Base-by-base conservation (phyloP, 1,140 invertebrate genomes). In the Heliconius himera region DNA sequence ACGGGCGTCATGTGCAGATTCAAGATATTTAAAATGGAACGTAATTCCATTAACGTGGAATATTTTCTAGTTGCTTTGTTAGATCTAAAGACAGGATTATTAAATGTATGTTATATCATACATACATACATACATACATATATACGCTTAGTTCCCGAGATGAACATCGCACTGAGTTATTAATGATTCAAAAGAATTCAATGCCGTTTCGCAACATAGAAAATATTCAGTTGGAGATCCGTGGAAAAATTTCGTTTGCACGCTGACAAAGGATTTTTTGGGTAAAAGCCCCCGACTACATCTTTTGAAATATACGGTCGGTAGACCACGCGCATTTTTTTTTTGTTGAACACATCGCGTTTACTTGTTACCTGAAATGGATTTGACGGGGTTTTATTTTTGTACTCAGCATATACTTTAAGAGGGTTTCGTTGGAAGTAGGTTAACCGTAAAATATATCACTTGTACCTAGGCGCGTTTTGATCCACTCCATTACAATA, bases 191-290 rank as follows among this genome's bases (percentile, higher is more conserved):
- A 81, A 77, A 74, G 72, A 77, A 49, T 76, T 74, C 73, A 77
- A 76, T 76, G 71, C 72, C 51, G 49, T 76, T 70, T 75, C 33
- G 49, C 29, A 74, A 77, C 79, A 77, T 56, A 20, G 79, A 77
- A 77, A 80, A 79, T 71, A 38, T 78, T 74, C 77, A 72, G 22
- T 33, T 33, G 41, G 76, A 81, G 75, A 77, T 74, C 70, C 76
- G 76, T 51, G 71, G 41, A 78, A 76, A 77, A 80, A 80, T 66
- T 81, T 74, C 79, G 54, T 80, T 77, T 77, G 75, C 72, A 75
- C 46, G 71, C 75, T 79, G 77, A 83, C 80, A 81, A 83, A 83
- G 81, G 82, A 80, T 77, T 77, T 66, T 83, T 83, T 80, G 56
- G 73, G 78, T 73, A 76, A 83, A 81, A 79, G 73, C 74, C 16